Base-by-base conservation (phyloP, 2,888 invertebrate species). In the Epiblema foenella region DNA sequence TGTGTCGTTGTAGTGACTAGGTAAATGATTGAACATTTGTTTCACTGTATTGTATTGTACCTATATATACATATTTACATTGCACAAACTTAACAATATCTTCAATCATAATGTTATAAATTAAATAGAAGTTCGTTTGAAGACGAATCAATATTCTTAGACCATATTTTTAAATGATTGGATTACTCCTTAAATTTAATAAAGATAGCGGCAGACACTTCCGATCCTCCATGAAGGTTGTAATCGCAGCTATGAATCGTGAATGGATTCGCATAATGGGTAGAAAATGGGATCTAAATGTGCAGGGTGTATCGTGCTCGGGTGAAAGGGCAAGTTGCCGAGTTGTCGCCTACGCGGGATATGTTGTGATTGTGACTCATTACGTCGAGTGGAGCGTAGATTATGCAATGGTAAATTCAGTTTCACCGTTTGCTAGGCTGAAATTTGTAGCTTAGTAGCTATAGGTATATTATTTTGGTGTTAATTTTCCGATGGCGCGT, bases 181-280 rank as follows among this genome's bases (percentile, higher is more conserved):
- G n/a, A 11, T 52, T n/a, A 51, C 20, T 17, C 68, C 52, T 67
- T 18, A 54, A 68, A 62, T 68, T 60, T 29, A 62, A 62, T 54
- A 17, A 29, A 7, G 17, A n/a, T 62, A 24, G 4, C 15, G 5
- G 15, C 42, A 42, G 24, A 17, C 15, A 42, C 18, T 42, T 63
- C 51, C 46, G 62, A 67, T 51, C 39, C 17, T 20, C 62, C 62
- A 60, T 67, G 71, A 60, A 20, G 37, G 54, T 46, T 67, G 54
- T 70, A 71, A 67, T 67, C 56, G 66, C 49, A 71, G 67, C 54
- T 65, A 59, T 42, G 58, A 29, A 49, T 71, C 70, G 70, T 71
- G 71, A 33, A 57, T 20, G 29, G 57, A 62, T 62, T 54, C 63
- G 56, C 29, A 64, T 54, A 64, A 64, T 51, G 67, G 59, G 42